Conservation (phyloP, 2,888 invertebrate species). For the Neocrepidodera transversa region DNA sequence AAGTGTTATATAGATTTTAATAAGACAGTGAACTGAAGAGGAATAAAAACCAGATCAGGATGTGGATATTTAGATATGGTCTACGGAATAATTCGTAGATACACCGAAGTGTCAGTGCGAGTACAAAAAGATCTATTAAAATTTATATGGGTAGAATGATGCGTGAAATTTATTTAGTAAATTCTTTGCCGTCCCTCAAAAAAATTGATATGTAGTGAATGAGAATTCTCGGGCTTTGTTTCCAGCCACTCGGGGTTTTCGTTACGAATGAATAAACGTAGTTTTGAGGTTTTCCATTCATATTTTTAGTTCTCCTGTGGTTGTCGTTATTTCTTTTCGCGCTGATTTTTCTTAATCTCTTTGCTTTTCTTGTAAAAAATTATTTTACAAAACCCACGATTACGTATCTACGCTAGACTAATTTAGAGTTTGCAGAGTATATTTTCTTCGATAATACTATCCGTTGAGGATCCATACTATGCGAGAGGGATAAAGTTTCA, state of each 20-base stretch:
- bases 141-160: constrained; percentile 39
- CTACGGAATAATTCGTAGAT: constrained; percentile 39
- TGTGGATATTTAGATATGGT: constrained; percentile 41
- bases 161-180: constrained; percentile 41
- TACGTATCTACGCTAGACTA: neutral
- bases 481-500: constrained; percentile 25
- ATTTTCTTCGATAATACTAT: neutral
- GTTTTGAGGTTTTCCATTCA: constrained; percentile 27
- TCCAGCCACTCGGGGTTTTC: constrained; percentile 12
- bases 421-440: neutral
- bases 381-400: neutral
- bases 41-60: constrained; percentile 38
- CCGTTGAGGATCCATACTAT: constrained; percentile 1
- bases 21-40: constrained; percentile 19
- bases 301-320: constrained; percentile 8
- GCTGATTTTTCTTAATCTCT: neutral
- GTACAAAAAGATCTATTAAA: constrained; percentile 39
- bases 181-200: constrained; percentile 32
- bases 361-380: neutral
- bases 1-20: constrained; percentile 27
- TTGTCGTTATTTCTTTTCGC: constrained; percentile 8
- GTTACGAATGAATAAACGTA: constrained; percentile 20
- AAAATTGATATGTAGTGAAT: constrained; percentile 36
- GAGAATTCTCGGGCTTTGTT: constrained; percentile 18
- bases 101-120: constrained; percentile 31